Conservation (phyloP, 2,888 invertebrate genomes). For the Melitaea athalia region DNA sequence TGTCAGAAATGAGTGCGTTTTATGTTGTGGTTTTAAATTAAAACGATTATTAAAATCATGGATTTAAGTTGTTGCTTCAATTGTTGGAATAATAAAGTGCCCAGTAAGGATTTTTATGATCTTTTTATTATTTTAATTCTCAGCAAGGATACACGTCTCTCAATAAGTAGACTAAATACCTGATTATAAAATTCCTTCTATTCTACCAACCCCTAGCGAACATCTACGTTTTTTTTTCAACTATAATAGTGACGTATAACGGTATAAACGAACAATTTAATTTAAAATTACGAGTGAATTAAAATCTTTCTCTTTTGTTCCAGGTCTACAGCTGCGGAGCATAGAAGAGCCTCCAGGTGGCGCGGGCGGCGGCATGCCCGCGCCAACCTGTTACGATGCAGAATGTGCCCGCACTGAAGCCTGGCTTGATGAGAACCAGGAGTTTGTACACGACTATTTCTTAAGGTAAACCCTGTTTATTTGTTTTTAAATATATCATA, state of each 20-base stretch:
- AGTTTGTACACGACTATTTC: slow-evolving; percentile 97
- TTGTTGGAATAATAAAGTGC: background rate
- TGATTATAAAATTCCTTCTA: too few relatives aligned
- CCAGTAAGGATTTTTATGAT: background rate
- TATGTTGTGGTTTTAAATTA: too few relatives aligned
- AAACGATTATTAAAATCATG: background rate
- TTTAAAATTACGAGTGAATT: background rate
- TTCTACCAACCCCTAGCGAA: too few relatives aligned
- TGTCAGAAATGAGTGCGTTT: background rate
- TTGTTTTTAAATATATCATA: background rate
- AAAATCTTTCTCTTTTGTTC: slow-evolving; percentile 60
- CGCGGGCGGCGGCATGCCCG: slow-evolving; percentile 86
- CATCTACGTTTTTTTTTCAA: background rate
- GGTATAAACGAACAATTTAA: background rate
- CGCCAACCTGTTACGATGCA: slow-evolving; percentile 87
- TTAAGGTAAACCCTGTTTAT: slow-evolving; percentile 85
- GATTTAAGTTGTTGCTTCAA: slow-evolving; percentile 4
- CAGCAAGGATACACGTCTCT: background rate
- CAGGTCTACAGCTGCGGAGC: slow-evolving; percentile 93
- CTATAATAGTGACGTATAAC: background rate
- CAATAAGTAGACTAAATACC: too few relatives aligned
- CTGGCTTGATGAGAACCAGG: slow-evolving; percentile 98
- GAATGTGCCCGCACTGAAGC: slow-evolving; percentile 95
- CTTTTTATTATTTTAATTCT: background rate
- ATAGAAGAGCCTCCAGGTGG: slow-evolving; percentile 89